These are phyloP conservation scores for Pteronura brasiliensis DNA, from an alignment of 2,113 vertebrate species.

Conservation along the genomic window DNA sequence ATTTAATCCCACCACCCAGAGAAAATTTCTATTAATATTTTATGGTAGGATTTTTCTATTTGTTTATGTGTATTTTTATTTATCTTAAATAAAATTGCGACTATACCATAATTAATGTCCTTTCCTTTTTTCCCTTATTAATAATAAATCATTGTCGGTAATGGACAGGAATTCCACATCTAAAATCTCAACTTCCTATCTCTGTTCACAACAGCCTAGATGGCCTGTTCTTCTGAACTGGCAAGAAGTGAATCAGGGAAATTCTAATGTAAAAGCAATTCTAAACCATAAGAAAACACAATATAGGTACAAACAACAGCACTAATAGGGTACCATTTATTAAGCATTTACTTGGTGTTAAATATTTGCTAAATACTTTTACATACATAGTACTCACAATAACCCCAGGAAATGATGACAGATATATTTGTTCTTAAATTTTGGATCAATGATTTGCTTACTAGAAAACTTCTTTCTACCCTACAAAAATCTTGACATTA, in stretches of 20 bases:
- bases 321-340: constrained; percentile 68
- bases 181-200: constrained; percentile 30
- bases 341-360: constrained; percentile 59
- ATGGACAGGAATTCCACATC: not conserved
- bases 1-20: constrained; percentile 4
- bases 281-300: constrained; percentile 44
- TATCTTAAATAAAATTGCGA: constrained; percentile 37
- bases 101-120: not conserved
- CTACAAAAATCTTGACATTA: constrained; percentile 74
- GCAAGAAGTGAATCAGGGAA: not conserved
- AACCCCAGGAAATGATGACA: constrained; percentile 68
- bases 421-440: constrained; percentile 74
- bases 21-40: constrained; percentile 31
- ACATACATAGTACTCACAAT: constrained; percentile 48
- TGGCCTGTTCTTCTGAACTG: not conserved
- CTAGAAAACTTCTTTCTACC: constrained; percentile 80
- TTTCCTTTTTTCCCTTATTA: not conserved
- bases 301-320: constrained; percentile 14
- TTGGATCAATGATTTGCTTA: constrained; percentile 78
- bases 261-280: constrained; percentile 40
- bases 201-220: not conserved
- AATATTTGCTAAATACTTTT: constrained; percentile 53
- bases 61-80: not conserved
- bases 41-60: constrained; percentile 21
- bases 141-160: constrained; percentile 13